Evolutionary conservation across 2,113 vertebrate species (phyloP).

Genomic region (Microcebus ravelobensis): DNA sequence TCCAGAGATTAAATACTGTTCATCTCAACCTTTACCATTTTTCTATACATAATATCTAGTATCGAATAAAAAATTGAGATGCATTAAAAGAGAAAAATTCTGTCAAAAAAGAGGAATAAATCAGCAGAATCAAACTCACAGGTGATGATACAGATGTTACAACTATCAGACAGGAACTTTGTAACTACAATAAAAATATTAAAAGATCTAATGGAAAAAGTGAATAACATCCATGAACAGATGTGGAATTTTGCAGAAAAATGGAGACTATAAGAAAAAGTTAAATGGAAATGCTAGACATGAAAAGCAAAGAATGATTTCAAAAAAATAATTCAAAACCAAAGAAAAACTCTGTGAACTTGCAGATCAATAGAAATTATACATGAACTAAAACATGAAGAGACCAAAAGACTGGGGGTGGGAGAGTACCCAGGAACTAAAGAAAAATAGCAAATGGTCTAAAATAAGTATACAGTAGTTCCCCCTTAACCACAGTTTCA

Average conservation of each 20-base stretch:
- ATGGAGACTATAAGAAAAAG: neutral
- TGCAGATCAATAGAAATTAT: neutral
- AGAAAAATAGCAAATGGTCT: neutral
- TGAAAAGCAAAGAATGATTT: conserved; percentile 3
- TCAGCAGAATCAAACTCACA: neutral
- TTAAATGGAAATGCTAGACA: neutral
- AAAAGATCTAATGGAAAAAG: neutral
- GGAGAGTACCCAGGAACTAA: neutral
- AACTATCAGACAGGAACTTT: neutral
- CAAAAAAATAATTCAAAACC: neutral
- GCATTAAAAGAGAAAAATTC: neutral
- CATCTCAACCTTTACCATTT: neutral
- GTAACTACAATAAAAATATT: neutral
- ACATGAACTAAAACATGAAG: neutral
- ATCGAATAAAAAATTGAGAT: conserved; percentile 1
- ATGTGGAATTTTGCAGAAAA: neutral
- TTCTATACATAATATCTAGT: neutral
- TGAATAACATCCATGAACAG: neutral
- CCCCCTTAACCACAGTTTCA: neutral
- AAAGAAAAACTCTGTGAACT: neutral
- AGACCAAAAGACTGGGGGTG: neutral
- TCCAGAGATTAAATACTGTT: neutral
- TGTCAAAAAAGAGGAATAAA: neutral
- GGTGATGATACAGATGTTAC: neutral
- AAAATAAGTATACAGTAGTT: neutral